Base-by-base conservation (phyloP, 2,888 invertebrate species). In the Patella caerulea region DNA sequence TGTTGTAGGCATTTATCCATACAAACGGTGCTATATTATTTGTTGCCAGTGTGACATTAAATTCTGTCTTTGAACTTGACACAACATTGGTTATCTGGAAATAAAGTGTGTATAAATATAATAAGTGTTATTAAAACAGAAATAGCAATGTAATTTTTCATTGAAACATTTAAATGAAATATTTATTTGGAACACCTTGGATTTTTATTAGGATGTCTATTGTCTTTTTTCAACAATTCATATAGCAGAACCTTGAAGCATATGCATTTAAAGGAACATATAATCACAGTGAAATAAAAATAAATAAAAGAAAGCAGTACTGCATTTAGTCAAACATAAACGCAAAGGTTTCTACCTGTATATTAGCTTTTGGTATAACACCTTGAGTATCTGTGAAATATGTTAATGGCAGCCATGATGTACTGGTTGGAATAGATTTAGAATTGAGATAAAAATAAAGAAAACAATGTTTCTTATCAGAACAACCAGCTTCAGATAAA, bases 1-100 rank as follows among this genome's bases (percentile, higher is more conserved):
- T 79, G 9, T 84, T 86, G n/a, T 65, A 71, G 1, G 88, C 86
- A 17, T 91, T 89, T 45, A 92, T 81, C 91, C 91, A 91, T 5
- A 91, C 91, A 83, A 91, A 92, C 17, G 89, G 86, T 24, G 91
- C 90, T 29, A 90, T 83, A 11, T 79, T 76, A 71, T 86, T 82
- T 4, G 88, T 85, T 29, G 81, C 79, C n/a, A 91, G 54, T 9
- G 82, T 82, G 17, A 92, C 72, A 24, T 77, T 76, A 52, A 85
- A 86, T 15, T 79, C 79, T n/a, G 74, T 72, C 14, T 75, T 76
- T 5, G 77, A 45, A 12, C 77, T 71, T n/a, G 78, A 75, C 19
- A 78, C 80, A 0, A 89, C 82, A 55, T 80, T 76, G 5, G 79
- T 80, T 7, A 89, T 82, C 88, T 89, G 82, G 45, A 83, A 82